Evolutionary conservation across 1,140 invertebrate species (phyloP).

Genomic region (Drosophila chauvacae): DNA sequence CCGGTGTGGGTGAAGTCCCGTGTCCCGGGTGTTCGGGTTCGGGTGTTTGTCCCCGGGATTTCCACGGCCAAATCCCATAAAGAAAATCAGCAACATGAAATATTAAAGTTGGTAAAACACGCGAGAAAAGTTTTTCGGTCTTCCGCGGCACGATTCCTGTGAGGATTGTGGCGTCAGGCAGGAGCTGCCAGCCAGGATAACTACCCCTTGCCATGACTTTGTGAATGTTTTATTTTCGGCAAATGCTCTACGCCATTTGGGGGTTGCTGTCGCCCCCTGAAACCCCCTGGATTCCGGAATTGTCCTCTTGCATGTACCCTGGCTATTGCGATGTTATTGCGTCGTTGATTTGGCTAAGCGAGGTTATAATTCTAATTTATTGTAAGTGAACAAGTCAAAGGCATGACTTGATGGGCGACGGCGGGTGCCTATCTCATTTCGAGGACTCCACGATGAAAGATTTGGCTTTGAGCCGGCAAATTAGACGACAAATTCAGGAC

Average conservation of each 20-base stretch:
- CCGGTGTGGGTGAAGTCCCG: background rate
- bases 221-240: constrained; percentile 53
- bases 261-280: constrained; percentile 53
- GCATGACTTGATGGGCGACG: constrained; percentile 25
- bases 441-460: background rate
- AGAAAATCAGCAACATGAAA: constrained; percentile 80
- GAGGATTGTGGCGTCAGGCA: constrained; percentile 39
- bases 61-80: constrained; percentile 64
- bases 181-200: constrained; percentile 31
- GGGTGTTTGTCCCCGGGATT: constrained; percentile 43
- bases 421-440: constrained; percentile 16
- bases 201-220: constrained; percentile 46
- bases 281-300: constrained; percentile 29
- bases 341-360: constrained; percentile 80
- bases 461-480: constrained; percentile 7
- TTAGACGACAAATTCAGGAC: constrained; percentile 33
- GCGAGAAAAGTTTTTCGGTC: constrained; percentile 72
- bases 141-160: constrained; percentile 35
- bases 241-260: constrained; percentile 35
- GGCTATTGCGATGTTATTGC: constrained; percentile 71
- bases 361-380: constrained; percentile 81
- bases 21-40: background rate
- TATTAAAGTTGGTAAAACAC: constrained; percentile 81
- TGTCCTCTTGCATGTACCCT: constrained; percentile 68
- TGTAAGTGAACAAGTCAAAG: constrained; percentile 62